Conservation (phyloP, 1,140 invertebrate species). For the Sycophaga agraensis region DNA sequence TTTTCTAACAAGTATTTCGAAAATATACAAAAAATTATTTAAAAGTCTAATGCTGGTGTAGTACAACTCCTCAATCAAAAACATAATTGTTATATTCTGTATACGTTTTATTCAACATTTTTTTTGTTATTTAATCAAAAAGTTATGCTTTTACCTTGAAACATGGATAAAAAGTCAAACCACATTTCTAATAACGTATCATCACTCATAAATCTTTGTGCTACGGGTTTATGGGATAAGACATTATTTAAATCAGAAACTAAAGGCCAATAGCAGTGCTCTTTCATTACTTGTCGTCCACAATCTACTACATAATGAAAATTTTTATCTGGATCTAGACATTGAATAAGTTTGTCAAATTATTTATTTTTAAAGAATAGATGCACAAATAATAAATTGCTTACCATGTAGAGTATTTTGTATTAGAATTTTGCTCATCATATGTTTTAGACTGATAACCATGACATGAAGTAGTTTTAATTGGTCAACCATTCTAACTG, state of each 20-base stretch:
- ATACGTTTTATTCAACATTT: no score
- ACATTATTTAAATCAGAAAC: constrained; percentile 97
- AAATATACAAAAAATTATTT: no score
- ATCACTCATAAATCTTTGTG: constrained; percentile 85
- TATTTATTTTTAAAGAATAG: background rate
- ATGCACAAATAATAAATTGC: constrained; percentile 32
- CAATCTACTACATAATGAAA: constrained; percentile 93
- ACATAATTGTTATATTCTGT: no score
- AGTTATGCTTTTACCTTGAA: constrained; percentile 73
- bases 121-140: background rate
- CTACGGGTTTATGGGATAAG: constrained; percentile 88
- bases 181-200: constrained; percentile 87
- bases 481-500: constrained; percentile 86
- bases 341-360: constrained; percentile 7
- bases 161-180: constrained; percentile 90
- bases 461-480: constrained; percentile 90
- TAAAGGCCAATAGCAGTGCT: constrained; percentile 97
- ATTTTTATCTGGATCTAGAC: constrained; percentile 75
- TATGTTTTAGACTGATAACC: constrained; percentile 88
- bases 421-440: constrained; percentile 90
- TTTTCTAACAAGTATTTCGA: no score
- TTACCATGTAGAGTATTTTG: constrained; percentile 82
- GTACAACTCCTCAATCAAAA: no score
- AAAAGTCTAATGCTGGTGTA: no score
- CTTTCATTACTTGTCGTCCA: constrained; percentile 87